A percentile compares a stretch with the other conserved stretches of the same genome.
These are phyloP conservation scores for Endotricha flammealis DNA, from an alignment of 2,888 invertebrate species.

Conservation along the genomic window DNA sequence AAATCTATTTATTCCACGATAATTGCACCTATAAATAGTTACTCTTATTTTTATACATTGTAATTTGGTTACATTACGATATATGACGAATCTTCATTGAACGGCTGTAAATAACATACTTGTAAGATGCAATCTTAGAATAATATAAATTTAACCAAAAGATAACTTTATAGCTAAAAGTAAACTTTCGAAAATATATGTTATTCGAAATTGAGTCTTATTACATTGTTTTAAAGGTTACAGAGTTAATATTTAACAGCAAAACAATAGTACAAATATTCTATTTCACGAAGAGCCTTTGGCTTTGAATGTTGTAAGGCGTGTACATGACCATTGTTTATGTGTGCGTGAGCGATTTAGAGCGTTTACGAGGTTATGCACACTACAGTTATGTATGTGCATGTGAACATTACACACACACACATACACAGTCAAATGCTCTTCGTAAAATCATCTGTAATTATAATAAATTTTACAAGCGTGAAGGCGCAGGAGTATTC, in stretches of 20 bases:
- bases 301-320: too few species aligned
- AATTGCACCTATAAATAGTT: too few species aligned
- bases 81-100: not conserved
- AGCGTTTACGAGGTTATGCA: too few species aligned
- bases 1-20: too few species aligned
- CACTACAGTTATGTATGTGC: too few species aligned
- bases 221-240: not conserved
- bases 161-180: not conserved
- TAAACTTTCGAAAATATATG: not conserved
- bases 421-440: too few species aligned
- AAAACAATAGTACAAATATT: slow-evolving; percentile 19
- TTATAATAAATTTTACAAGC: slow-evolving; percentile 29
- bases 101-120: slow-evolving; percentile 7
- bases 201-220: not conserved
- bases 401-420: too few species aligned
- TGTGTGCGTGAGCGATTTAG: too few species aligned
- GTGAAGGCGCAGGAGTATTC: slow-evolving; percentile 32
- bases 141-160: not conserved
- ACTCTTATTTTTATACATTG: slow-evolving; percentile 1
- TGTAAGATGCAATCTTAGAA: not conserved
- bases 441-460: too few species aligned
- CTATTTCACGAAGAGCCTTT: too few species aligned
- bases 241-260: slow-evolving; percentile 7
- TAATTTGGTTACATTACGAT: slow-evolving; percentile 2
- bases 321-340: too few species aligned